Evolutionary conservation across 1,140 invertebrate species (phyloP), one percentile per base, ranked within the genome.

Genomic region (Saxidomus purpurata): DNA sequence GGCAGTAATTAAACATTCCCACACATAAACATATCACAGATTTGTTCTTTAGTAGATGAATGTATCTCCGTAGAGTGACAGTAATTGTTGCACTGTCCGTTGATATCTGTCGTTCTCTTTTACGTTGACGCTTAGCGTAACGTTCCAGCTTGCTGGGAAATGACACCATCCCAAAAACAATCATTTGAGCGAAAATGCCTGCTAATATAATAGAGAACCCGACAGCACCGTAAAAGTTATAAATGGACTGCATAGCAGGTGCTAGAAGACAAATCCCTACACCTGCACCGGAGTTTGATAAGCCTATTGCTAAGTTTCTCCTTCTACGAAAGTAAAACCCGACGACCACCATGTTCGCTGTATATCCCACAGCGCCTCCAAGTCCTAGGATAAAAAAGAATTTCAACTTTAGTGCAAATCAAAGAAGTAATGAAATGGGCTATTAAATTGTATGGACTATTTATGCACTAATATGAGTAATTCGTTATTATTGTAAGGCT

Each of bases 191-290:
- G 28, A 43, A 34, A 31, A 89, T 89, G 6, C 28, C 88, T 19
- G 80, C 88, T 25, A 83, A 25, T 11, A 76, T 59, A 6, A 89
- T 83, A 40, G 82, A 89, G 22, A 89, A 74, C 11, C 88, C 88
- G 8, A 34, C 19, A 25, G 28, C 15, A 17, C 88, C 88, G 71
- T 89, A 89, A 17, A 59, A 34, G 25, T 89, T 43, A 22, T 47
- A 22, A 0, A 76, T 31, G 8, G 36, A 1, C n/a, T 84, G 67
- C 25, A 89, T 59, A 0, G 49, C 9, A 19, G 81, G 79, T n/a
- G 88, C 69, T 34, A 83, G 76, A 15, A 82, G 13, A 76, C 67
- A 67, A 15, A 89, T 25, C 36, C 88, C 88, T 0, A 84, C 36
- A 15, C 88, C 81, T 40, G 76, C n/a, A 1, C 88, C 88, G 2